Percentiles rank a stretch among this genome's conserved stretches.
phyloP scores from a whole-genome alignment of 2,888 invertebrate species.

The Rhodophaea formosa region DNA sequence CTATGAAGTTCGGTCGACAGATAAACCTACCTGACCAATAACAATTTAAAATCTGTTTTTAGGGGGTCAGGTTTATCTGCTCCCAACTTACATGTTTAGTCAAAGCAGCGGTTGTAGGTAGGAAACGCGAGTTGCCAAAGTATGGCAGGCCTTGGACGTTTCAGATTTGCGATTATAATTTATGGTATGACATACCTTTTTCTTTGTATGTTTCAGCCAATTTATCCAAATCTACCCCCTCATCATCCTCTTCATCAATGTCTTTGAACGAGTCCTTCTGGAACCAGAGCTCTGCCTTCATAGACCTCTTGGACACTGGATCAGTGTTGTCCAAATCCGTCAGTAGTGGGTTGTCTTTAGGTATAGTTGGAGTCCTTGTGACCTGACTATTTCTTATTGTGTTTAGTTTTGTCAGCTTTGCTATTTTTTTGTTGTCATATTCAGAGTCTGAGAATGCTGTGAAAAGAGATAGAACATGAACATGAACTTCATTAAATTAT shows the following conservation, averaged over 20 bases:
- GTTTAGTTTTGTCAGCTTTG: constrained; percentile 66
- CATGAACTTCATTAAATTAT: no score
- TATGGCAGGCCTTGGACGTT: no score
- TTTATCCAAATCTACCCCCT: constrained; percentile 92
- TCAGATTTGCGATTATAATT: no score
- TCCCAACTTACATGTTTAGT: no score
- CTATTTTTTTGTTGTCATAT: constrained; percentile 63
- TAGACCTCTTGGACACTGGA: constrained; percentile 85
- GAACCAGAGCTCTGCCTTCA: constrained; percentile 93
- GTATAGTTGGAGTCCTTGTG: constrained; percentile 44
- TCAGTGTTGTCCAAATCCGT: constrained; percentile 90
- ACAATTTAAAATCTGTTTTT: no score
- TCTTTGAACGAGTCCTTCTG: constrained; percentile 91
- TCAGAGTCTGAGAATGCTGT: constrained; percentile 85
- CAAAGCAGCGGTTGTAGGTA: no score
- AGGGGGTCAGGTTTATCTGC: no score
- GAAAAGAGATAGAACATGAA: constrained; percentile 19
- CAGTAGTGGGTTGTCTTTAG: constrained; percentile 85
- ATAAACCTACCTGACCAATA: no score
- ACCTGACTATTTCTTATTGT: constrained; percentile 62
- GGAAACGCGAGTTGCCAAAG: no score
- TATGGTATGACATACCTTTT: constrained; percentile 79
- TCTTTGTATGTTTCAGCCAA: constrained; percentile 86
- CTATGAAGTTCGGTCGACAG: no score
- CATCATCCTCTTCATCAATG: constrained; percentile 90